Percentiles rank a stretch among this genome's conserved stretches.
phyloP scores from a whole-genome alignment of 2,113 vertebrate genomes.

The Gallinago jamesoni region DNA sequence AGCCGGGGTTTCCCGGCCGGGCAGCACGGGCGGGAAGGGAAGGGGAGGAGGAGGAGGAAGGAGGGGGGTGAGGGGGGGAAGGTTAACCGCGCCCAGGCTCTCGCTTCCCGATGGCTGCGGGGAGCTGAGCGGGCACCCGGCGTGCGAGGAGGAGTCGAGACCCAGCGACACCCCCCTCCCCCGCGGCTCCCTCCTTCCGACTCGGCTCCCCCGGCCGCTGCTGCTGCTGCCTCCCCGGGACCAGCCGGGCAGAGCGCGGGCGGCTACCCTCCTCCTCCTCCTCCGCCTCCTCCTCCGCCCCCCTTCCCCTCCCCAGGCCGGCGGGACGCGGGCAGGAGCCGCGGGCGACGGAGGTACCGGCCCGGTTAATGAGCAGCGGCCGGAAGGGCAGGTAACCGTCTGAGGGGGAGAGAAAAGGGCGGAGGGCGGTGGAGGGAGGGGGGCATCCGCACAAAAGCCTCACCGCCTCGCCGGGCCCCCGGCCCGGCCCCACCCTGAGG shows the following conservation, averaged over 20 bases:
- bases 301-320: conserved; percentile 10
- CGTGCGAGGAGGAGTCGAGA: conserved; percentile 9
- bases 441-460: neutral
- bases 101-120: conserved; percentile 75
- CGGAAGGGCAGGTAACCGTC: conserved; percentile 49
- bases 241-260: neutral
- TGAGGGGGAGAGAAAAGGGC: neutral
- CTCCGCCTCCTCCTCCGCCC: neutral
- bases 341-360: conserved; percentile 51
- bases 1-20: conserved; percentile 24
- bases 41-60: neutral
- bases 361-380: conserved; percentile 52
- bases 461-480: neutral
- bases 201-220: neutral
- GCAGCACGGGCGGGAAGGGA: neutral
- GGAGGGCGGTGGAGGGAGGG: neutral
- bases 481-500: conserved; percentile 1
- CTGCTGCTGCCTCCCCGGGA: neutral
- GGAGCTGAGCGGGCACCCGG: conserved; percentile 63
- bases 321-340: conserved; percentile 59
- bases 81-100: conserved; percentile 62
- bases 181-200: neutral
- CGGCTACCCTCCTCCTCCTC: conserved; percentile 5
- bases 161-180: neutral
- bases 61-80: neutral